Conservation (phyloP, 1,140 invertebrate genomes). For the Portunus trituberculatus region DNA sequence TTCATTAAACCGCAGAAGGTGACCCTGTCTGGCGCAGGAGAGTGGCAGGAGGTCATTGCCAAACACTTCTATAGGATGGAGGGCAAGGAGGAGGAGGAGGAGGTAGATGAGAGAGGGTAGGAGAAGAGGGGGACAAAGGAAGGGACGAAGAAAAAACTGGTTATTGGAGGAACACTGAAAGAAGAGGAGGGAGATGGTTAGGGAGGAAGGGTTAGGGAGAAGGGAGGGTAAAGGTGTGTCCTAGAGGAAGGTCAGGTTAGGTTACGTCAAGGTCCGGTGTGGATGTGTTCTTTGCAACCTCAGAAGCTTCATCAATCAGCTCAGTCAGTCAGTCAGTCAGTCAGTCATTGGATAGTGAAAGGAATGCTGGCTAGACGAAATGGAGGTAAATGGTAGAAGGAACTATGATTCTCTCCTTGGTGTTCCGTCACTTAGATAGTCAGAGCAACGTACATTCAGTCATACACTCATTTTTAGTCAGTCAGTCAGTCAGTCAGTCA, state of each 20-base stretch:
- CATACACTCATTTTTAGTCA: too few relatives aligned
- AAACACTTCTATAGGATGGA: constrained; percentile 22
- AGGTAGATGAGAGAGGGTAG: background rate
- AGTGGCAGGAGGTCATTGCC: background rate
- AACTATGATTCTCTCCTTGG: too few relatives aligned
- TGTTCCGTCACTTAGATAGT: too few relatives aligned
- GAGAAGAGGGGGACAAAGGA: background rate
- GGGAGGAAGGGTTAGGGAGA: background rate
- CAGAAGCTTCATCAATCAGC: background rate
- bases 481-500: too few relatives aligned
- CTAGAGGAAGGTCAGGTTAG: background rate
- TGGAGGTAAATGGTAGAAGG: too few relatives aligned
- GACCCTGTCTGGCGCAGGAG: background rate
- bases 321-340: background rate
- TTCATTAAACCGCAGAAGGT: constrained; percentile 2
- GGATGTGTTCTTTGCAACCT: background rate
- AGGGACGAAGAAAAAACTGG: background rate
- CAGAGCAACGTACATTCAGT: too few relatives aligned
- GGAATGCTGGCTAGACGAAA: too few relatives aligned
- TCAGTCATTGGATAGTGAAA: background rate
- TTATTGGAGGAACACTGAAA: background rate
- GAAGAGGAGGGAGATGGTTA: constrained; percentile 6
- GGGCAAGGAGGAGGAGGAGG: background rate
- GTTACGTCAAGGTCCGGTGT: background rate
- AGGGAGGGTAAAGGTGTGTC: background rate